phyloP scores from a whole-genome alignment of 2,888 invertebrate species.

The Aspidiotus rigidus region DNA sequence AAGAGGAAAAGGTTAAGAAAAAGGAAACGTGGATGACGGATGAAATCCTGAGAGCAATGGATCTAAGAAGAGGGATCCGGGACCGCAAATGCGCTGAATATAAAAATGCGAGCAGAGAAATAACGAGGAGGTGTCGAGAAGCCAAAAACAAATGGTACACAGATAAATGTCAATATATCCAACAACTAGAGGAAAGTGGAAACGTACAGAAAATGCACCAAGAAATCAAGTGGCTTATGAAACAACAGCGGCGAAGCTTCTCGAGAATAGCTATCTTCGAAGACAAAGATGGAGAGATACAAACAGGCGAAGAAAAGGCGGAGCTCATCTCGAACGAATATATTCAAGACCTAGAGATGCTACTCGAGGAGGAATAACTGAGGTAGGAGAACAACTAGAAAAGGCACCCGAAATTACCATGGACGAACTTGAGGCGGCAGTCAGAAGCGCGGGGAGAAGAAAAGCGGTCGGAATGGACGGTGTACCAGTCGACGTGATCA shows the following conservation, averaged over 20 bases:
- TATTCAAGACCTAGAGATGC: no score
- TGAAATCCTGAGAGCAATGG: neutral
- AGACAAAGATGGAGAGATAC: neutral
- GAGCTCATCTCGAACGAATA: no score
- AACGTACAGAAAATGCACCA: neutral
- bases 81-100: slow-evolving; percentile 1
- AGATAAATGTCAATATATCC: slow-evolving; percentile 5
- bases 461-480: neutral
- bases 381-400: neutral
- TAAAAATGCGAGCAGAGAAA: slow-evolving; percentile 1
- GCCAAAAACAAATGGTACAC: slow-evolving; percentile 1
- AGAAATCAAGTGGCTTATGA: slow-evolving; percentile 1
- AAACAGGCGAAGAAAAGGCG: no score
- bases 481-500: slow-evolving; percentile 1
- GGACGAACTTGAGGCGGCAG: neutral
- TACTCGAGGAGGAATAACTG: neutral
- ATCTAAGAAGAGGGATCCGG: slow-evolving; percentile 1
- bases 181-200: slow-evolving; percentile 2
- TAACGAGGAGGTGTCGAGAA: neutral
- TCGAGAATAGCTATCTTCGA: neutral
- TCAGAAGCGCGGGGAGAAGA: neutral
- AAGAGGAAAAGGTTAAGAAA: neutral
- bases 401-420: neutral
- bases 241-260: neutral
- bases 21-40: slow-evolving; percentile 2